A percentile compares a stretch with the other conserved stretches of the same genome.
Conservation (phyloP, 2,888 invertebrate genomes). For the Drosophila ustulata region DNA sequence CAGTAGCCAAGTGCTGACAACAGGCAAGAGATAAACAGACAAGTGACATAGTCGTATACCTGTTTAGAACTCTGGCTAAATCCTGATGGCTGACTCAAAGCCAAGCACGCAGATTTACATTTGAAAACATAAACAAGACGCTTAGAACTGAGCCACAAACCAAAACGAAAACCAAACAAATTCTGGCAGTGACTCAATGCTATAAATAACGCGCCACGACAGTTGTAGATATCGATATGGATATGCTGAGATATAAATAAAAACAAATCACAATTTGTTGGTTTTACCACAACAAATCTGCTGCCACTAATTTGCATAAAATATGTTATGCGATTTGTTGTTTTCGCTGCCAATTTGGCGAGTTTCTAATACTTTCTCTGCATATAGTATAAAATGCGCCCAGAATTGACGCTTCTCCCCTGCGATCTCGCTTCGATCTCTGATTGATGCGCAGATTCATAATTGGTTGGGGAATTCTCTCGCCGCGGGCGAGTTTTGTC, state of each 20-base stretch:
- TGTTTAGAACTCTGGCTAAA: conserved; percentile 29
- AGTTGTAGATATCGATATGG: conserved; percentile 33
- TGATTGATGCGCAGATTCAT: conserved; percentile 53
- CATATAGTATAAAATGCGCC: conserved; percentile 33
- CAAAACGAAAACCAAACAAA: conserved; percentile 28
- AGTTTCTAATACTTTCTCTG: conserved; percentile 75
- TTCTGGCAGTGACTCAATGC: conserved; percentile 60
- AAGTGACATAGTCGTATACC: conserved; percentile 8
- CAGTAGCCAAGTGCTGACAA: conserved; percentile 6
- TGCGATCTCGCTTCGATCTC: neutral
- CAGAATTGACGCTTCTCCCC: conserved; percentile 31
- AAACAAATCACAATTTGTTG: conserved; percentile 52
- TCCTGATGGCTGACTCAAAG: conserved; percentile 42
- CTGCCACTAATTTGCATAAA: conserved; percentile 62
- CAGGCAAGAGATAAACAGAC: neutral
- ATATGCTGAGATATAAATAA: conserved; percentile 35
- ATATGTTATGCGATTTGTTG: conserved; percentile 50
- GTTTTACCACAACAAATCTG: conserved; percentile 56
- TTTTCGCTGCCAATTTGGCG: conserved; percentile 30
- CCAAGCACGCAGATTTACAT: conserved; percentile 56
- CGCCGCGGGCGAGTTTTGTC: conserved; percentile 28
- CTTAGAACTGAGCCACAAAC: conserved; percentile 1
- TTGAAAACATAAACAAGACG: conserved; percentile 39
- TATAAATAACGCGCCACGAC: conserved; percentile 63
- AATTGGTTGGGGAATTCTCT: conserved; percentile 40